phyloP scores from a whole-genome alignment of 2,113 vertebrate genomes.

The Crotalus tigris region DNA sequence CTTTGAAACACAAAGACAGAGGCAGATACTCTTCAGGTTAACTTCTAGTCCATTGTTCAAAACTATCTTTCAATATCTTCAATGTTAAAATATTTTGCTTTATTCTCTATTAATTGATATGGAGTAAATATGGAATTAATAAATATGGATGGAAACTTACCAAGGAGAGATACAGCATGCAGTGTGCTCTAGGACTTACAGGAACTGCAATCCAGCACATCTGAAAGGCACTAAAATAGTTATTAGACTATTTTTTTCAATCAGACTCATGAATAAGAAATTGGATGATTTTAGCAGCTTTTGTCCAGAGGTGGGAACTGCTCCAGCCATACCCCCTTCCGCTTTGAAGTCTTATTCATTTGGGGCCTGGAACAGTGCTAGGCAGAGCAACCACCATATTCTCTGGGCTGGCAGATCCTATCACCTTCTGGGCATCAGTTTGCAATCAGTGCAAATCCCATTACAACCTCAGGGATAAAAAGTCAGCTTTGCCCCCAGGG shows the following conservation, averaged over 20 bases:
- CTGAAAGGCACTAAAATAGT: background rate
- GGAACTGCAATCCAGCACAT: background rate
- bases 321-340: background rate
- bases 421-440: background rate
- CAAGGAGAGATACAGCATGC: no score
- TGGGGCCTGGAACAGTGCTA: background rate
- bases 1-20: background rate
- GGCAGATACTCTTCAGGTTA: background rate
- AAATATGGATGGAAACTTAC: no score
- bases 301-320: background rate
- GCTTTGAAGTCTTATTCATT: background rate
- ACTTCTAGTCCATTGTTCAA: background rate
- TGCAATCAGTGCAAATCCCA: background rate
- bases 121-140: no score
- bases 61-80: background rate
- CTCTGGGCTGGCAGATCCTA: background rate
- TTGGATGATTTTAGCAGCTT: background rate
- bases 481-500: background rate
- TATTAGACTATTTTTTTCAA: background rate
- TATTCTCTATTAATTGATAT: background rate
- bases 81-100: background rate
- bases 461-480: background rate
- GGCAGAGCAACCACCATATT: background rate
- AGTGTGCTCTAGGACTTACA: background rate
- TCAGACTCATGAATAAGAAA: background rate